Base-by-base conservation (phyloP, 2,888 invertebrate species). In the Campaea margaritaria region DNA sequence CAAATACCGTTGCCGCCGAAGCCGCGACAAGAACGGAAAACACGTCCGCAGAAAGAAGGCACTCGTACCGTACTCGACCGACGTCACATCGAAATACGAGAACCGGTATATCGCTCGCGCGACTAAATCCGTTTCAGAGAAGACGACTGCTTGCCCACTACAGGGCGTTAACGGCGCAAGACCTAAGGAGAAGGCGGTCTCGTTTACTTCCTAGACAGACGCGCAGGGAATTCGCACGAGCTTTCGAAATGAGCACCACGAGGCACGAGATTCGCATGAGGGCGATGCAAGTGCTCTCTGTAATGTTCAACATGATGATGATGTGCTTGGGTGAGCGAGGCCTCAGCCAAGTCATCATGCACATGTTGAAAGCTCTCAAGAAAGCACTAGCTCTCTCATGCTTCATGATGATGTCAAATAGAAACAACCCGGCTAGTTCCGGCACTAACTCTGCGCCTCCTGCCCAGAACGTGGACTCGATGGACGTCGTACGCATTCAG, bases 291-390 rank as follows among this genome's bases (percentile, higher is more conserved):
- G 89, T 93, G 0, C 72, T 93, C 15, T 90, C 92, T n/a, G 86
- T 90, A 3, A 91, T 93, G 90, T 93, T 93, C 66, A 90, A 91
- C 65, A 90, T 91, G 84, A 93, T 93, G 93, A 92, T 93, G 91
- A 87, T 88, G 86, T 93, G 93, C 63, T 78, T 92, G 31, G 91
- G 92, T 64, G 91, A 91, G 65, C 80, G 85, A 38, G 91, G 91
- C 16, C 81, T 93, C 38, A 91, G 90, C 66, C 87, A 89, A 62
- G 78, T 89, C 3, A 91, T 93, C 51, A 91, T 91, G 44, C 84
- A 71, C 54, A 92, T 93, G 92, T 69, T 93, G 56, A 78, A 87
- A 44, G 86, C 86, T 12, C 81, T 93, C 4, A 93, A 93, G 69
- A 89, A 89, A 63, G 89, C 93, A 11, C 69, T 93, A 46, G 92